Evolutionary conservation across 2,888 invertebrate genomes (phyloP).

Genomic region (Conus canariensis): DNA sequence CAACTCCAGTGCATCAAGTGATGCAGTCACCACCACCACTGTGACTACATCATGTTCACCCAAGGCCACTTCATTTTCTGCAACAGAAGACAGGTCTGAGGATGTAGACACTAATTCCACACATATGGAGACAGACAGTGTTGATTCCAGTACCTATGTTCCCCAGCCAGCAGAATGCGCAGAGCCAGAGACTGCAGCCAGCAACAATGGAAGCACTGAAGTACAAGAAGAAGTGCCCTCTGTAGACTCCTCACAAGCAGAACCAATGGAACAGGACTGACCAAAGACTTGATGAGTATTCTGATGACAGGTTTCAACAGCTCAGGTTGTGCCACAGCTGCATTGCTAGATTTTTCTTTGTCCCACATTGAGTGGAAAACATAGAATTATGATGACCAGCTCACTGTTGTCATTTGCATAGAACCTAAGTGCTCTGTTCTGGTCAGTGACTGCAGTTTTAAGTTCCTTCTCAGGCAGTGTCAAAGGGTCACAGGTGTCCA

Average conservation of each 20-base stretch:
- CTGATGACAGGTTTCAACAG: not conserved
- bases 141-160: not conserved
- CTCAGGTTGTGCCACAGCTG: constrained; percentile 28
- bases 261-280: constrained; percentile 35
- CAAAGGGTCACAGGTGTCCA: not conserved
- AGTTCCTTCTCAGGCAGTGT: not conserved
- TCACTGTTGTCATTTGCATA: not conserved
- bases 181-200: not conserved
- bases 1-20: not conserved
- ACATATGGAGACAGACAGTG: constrained; percentile 31
- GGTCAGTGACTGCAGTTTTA: not conserved
- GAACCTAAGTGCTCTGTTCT: not conserved
- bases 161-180: constrained; percentile 4
- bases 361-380: not conserved
- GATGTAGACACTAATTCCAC: not conserved
- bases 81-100: constrained; percentile 19
- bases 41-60: not conserved
- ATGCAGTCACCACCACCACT: not conserved
- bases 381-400: not conserved
- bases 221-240: not conserved
- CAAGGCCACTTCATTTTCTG: not conserved
- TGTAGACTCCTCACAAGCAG: constrained; percentile 9
- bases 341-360: not conserved
- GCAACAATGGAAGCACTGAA: not conserved
- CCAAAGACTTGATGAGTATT: not conserved